These are phyloP conservation scores for Carapus acus DNA, from an alignment of 2,797 vertebrate species.

Conservation along the genomic window DNA sequence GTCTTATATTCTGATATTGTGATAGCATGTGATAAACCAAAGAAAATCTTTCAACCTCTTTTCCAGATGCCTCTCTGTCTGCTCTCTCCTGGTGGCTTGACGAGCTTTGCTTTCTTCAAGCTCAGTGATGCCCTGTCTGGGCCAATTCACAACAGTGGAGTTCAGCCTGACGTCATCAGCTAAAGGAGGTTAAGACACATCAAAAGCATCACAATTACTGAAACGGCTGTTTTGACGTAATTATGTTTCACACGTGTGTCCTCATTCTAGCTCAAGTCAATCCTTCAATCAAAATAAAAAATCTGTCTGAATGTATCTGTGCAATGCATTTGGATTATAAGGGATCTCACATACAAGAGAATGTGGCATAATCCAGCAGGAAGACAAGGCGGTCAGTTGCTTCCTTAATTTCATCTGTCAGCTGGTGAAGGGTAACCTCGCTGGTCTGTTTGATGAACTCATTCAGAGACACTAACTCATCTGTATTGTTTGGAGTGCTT, in stretches of 20 bases:
- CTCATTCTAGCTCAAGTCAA: too few species aligned
- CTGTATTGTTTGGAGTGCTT: slow-evolving; percentile 71
- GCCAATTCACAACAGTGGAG: slow-evolving; percentile 81
- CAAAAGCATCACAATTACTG: too few species aligned
- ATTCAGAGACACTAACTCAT: slow-evolving; percentile 76
- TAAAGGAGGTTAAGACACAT: slow-evolving; percentile 37
- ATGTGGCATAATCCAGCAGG: slow-evolving; percentile 78
- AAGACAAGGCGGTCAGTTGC: slow-evolving; percentile 75
- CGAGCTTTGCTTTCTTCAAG: slow-evolving; percentile 69
- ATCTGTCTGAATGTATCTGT: too few species aligned
- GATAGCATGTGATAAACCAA: too few species aligned
- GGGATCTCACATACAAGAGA: slow-evolving; percentile 70
- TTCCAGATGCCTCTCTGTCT: slow-evolving; percentile 67
- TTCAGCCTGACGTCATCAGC: slow-evolving; percentile 83
- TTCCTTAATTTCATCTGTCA: slow-evolving; percentile 73
- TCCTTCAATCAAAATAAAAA: too few species aligned
- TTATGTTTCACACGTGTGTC: too few species aligned
- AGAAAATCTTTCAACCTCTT: slow-evolving; percentile 70
- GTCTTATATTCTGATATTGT: too few species aligned
- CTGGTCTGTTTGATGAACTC: slow-evolving; percentile 74
- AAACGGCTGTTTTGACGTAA: too few species aligned
- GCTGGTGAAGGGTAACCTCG: slow-evolving; percentile 76
- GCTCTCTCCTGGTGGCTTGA: slow-evolving; percentile 57
- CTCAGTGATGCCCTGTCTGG: slow-evolving; percentile 70
- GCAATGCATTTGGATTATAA: too few species aligned